phyloP scores from a whole-genome alignment of 2,888 invertebrate species.

The Oscheius sp. region DNA sequence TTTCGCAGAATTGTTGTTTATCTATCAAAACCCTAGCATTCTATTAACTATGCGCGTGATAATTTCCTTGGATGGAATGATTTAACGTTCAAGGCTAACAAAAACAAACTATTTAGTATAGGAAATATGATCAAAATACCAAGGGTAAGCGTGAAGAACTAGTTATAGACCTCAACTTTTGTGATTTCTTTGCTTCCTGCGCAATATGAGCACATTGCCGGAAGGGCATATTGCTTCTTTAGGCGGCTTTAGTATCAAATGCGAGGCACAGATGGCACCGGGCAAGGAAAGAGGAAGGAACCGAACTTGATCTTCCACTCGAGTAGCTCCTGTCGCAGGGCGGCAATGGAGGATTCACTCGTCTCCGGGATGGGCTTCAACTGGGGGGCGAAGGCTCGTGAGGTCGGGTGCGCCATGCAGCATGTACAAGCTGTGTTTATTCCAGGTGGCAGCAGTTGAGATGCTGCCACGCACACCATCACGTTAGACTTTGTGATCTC shows the following conservation, averaged over 20 bases:
- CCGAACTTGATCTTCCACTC: slow-evolving; percentile 38
- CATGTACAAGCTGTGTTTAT: slow-evolving; percentile 35
- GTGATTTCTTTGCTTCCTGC: background rate
- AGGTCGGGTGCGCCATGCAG: slow-evolving; percentile 27
- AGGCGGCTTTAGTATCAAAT: slow-evolving; percentile 14
- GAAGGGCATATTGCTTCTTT: slow-evolving; percentile 35
- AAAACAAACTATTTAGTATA: no score
- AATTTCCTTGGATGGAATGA: no score
- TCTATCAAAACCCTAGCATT: no score
- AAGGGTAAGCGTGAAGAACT: background rate
- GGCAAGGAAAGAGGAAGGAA: slow-evolving; percentile 17
- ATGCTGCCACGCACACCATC: slow-evolving; percentile 29
- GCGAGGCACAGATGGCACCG: slow-evolving; percentile 10
- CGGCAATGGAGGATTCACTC: slow-evolving; percentile 28
- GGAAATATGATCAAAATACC: no score
- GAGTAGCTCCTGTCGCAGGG: slow-evolving; percentile 36
- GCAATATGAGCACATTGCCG: slow-evolving; percentile 31
- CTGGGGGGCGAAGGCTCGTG: slow-evolving; percentile 32
- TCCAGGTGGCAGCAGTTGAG: slow-evolving; percentile 31
- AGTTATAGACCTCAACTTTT: background rate
- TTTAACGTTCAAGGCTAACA: no score
- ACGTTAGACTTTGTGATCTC: slow-evolving; percentile 30
- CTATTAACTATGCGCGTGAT: no score
- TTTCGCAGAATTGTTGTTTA: no score
- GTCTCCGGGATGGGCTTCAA: slow-evolving; percentile 29